phyloP scores from a whole-genome alignment of 2,797 vertebrate species.

The Sebastes cheni region DNA sequence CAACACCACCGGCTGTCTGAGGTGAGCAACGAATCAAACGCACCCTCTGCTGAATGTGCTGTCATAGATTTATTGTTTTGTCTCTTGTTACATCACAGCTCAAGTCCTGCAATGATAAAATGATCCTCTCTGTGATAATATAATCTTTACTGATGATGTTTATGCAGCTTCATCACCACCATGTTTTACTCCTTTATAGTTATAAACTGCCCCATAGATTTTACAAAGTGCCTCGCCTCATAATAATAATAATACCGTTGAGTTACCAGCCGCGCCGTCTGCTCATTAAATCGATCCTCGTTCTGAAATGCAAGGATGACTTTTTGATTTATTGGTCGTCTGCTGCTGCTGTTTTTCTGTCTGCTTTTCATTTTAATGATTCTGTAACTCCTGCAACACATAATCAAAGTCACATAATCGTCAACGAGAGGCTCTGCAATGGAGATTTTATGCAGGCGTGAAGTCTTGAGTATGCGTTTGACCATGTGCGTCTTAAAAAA shows the following conservation, averaged over 20 bases:
- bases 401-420: conserved; percentile 4
- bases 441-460: conserved; percentile 25
- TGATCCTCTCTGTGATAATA: background rate
- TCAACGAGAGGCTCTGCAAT: conserved; percentile 19
- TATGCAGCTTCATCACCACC: background rate
- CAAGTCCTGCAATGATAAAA: background rate
- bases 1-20: conserved; percentile 96
- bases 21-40: conserved; percentile 75
- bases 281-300: conserved; percentile 22
- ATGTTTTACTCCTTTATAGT: background rate
- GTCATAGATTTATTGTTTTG: background rate
- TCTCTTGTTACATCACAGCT: background rate
- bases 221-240: background rate
- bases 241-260: background rate
- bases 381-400: conserved; percentile 24
- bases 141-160: background rate
- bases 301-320: conserved; percentile 19
- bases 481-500: background rate
- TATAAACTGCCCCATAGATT: background rate
- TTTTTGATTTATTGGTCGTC: conserved; percentile 38
- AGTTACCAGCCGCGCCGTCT: background rate
- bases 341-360: background rate
- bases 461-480: background rate
- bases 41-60: background rate
- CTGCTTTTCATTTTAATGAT: conserved; percentile 23